Base-by-base conservation (phyloP, 37 sponge, comb jelly and placozoan genomes). In the Haliclona indistincta region DNA sequence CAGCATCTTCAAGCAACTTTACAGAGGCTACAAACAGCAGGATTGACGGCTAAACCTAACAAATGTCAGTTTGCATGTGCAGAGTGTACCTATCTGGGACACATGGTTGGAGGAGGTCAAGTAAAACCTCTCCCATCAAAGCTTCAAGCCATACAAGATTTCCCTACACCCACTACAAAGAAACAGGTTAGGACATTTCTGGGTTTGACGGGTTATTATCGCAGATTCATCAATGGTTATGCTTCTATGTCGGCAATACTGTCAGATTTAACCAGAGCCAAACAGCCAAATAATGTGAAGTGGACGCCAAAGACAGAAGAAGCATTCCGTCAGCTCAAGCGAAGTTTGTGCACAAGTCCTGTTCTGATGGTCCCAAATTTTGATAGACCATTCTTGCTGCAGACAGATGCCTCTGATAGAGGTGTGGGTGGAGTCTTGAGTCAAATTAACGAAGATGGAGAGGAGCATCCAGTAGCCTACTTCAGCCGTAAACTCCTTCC, bases 381-480 rank as follows among this genome's bases (percentile, higher is more conserved):
- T 34, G 62, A 40, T 13, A 29, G 26, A 40, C 10, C 41, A 26
- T 76, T 77, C 22, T 29, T 62, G 37, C 44, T 84, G 63, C 79
- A 84, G 44, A 84, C 78, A 1, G 84, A 76, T 67, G 78, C 84
- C 0, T 84, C 71, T 23, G 63, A 67, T 38, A 33, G 25, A 28
- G 84, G 84, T 2, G 61, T 84, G 35, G 78, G 84, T 26, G 78
- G 70, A 47, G 70, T 84, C 40, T 61, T 84, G 51, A 76, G 69
- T 22, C 84, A 84, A 25, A 7, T 30, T 1, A 68, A 65, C 19
- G 47, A 54, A n/a, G 33, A 76, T 4, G 77, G 77, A 17, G 77
- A 76, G 11, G 76, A 82, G 29, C 77, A 76, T 33, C 83, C 77
- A 20, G 54, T 82, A 15, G 77, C 68, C 68, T 82, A 69, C 58